Conservation (phyloP, 2,888 invertebrate genomes). For the Athalia rosae region DNA sequence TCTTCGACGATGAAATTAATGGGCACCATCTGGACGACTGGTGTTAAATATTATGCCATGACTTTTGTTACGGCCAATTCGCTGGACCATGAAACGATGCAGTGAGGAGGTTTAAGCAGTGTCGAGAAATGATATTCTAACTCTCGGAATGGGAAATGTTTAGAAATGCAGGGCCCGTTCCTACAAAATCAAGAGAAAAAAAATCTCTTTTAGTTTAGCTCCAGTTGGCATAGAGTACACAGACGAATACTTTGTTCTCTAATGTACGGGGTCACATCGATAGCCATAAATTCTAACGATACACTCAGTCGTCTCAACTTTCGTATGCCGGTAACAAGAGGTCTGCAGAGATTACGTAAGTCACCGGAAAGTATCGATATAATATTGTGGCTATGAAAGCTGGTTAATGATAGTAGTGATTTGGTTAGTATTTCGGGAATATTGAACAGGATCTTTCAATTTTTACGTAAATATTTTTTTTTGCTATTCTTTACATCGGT, state of each 20-base stretch:
- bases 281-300: no score
- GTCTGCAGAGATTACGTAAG: background rate
- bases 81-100: slow-evolving; percentile 15
- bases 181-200: no score
- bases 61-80: background rate
- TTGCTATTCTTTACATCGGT: slow-evolving; percentile 18
- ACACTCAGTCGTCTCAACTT: no score
- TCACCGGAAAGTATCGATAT: background rate
- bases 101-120: background rate
- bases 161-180: no score
- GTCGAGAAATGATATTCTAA: background rate
- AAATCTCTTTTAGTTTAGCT: no score
- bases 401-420: background rate
- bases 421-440: slow-evolving; percentile 14
- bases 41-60: background rate
- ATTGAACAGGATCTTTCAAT: slow-evolving; percentile 11
- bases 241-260: no score
- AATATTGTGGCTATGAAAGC: background rate
- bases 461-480: background rate
- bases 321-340: no score
- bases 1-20: no score
- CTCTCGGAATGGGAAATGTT: background rate
- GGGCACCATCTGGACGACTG: background rate
- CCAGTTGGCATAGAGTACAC: no score
- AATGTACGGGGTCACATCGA: no score